These are phyloP conservation scores for Metopia argyrocephala DNA, from an alignment of 2,888 invertebrate species.

Conservation along the genomic window DNA sequence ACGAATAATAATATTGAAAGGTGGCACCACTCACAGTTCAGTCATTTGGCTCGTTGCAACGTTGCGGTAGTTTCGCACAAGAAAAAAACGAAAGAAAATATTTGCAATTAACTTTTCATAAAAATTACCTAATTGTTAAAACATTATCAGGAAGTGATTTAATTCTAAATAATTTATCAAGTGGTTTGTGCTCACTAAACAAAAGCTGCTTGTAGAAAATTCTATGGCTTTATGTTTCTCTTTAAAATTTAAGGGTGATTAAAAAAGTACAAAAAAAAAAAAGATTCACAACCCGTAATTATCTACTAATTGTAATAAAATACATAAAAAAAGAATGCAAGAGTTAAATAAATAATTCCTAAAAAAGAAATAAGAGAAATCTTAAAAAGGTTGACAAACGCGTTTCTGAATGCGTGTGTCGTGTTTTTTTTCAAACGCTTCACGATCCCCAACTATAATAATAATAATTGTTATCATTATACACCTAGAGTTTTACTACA, in stretches of 20 bases:
- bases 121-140: conserved; percentile 59
- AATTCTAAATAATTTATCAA: conserved; percentile 56
- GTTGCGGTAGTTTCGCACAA: conserved; percentile 65
- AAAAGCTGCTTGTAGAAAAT: conserved; percentile 5
- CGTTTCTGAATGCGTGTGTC: conserved; percentile 66
- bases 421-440: conserved; percentile 64
- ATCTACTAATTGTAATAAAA: conserved; percentile 51
- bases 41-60: conserved; percentile 63
- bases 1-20: not conserved
- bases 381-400: conserved; percentile 66
- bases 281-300: conserved; percentile 47
- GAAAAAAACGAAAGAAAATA: conserved; percentile 44
- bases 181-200: conserved; percentile 49
- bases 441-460: conserved; percentile 52
- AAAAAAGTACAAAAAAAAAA: conserved; percentile 52
- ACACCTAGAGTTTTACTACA: conserved; percentile 25
- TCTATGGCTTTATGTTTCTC: conserved; percentile 46
- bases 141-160: conserved; percentile 35
- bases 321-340: conserved; percentile 45
- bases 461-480: conserved; percentile 60
- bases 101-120: conserved; percentile 57
- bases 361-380: conserved; percentile 45
- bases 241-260: conserved; percentile 30
- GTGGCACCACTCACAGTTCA: conserved; percentile 44
- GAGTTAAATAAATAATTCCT: conserved; percentile 41